Conservation (phyloP, 2,888 invertebrate species). For the Drosophila algonquin region DNA sequence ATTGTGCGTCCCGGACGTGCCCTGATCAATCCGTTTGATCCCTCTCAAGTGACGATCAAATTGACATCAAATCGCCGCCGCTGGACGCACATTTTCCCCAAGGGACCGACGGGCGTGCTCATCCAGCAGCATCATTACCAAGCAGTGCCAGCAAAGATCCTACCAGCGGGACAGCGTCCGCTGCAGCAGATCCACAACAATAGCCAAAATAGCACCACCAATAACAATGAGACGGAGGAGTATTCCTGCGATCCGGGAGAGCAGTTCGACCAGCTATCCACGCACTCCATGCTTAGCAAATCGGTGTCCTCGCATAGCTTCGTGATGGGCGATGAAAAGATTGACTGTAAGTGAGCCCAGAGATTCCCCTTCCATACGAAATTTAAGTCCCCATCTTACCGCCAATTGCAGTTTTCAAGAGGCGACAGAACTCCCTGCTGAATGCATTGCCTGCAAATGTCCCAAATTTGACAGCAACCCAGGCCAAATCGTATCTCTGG, state of each 20-base stretch:
- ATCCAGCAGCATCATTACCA: slow-evolving; percentile 98
- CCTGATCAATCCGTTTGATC: slow-evolving; percentile 98
- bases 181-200: slow-evolving; percentile 23
- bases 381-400: background rate
- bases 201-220: slow-evolving; percentile 35
- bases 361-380: background rate
- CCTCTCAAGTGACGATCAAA: slow-evolving; percentile 98
- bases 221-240: slow-evolving; percentile 53
- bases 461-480: slow-evolving; percentile 72
- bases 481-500: slow-evolving; percentile 88
- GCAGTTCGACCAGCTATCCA: slow-evolving; percentile 82
- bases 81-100: slow-evolving; percentile 99
- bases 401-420: slow-evolving; percentile 70
- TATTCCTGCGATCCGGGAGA: slow-evolving; percentile 75
- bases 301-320: slow-evolving; percentile 67
- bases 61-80: slow-evolving; percentile 96
- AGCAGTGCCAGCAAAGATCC: slow-evolving; percentile 87
- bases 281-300: slow-evolving; percentile 77
- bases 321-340: slow-evolving; percentile 65
- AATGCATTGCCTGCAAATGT: slow-evolving; percentile 61
- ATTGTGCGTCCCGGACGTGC: slow-evolving; percentile 91
- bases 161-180: slow-evolving; percentile 38
- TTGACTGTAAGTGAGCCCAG: slow-evolving; percentile 68
- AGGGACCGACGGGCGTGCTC: slow-evolving; percentile 94
- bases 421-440: slow-evolving; percentile 75